Conservation (phyloP, 2,888 invertebrate genomes). For the Drosophila ustulata region DNA sequence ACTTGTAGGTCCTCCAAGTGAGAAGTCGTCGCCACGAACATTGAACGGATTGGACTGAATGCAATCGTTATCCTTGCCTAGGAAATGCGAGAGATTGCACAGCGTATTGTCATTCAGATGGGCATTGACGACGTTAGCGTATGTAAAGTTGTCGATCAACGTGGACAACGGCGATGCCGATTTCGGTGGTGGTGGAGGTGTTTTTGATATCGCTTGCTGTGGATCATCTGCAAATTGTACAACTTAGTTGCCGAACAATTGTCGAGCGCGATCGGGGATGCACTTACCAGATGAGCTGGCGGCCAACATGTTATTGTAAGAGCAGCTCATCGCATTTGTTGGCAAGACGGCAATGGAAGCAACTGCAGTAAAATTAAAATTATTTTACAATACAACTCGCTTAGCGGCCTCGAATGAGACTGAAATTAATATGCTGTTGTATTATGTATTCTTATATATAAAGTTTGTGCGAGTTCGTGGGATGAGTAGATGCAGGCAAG, state of each 20-base stretch:
- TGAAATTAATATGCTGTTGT: no score
- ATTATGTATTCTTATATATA: no score
- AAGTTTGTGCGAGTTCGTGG: no score
- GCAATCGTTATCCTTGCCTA: not conserved
- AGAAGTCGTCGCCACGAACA: not conserved
- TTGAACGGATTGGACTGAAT: conserved; percentile 6
- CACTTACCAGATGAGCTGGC: not conserved
- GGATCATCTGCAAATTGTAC: not conserved
- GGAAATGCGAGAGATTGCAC: not conserved
- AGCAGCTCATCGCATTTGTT: no score
- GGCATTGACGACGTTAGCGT: not conserved
- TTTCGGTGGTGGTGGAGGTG: not conserved
- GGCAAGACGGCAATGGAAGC: no score
- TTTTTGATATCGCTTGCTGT: not conserved
- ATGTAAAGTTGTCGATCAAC: not conserved
- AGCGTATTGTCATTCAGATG: not conserved
- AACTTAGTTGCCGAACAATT: no score
- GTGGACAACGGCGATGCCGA: not conserved
- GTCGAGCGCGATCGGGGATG: no score
- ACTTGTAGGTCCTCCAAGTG: not conserved
- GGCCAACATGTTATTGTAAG: no score
- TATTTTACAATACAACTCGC: no score
- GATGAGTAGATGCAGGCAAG: no score
- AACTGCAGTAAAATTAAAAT: no score
- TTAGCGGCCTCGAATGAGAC: no score